Evolutionary conservation across 2,113 vertebrate genomes (phyloP), one percentile per base, ranked within the genome.

Genomic region (Rhodinocichla rosea): DNA sequence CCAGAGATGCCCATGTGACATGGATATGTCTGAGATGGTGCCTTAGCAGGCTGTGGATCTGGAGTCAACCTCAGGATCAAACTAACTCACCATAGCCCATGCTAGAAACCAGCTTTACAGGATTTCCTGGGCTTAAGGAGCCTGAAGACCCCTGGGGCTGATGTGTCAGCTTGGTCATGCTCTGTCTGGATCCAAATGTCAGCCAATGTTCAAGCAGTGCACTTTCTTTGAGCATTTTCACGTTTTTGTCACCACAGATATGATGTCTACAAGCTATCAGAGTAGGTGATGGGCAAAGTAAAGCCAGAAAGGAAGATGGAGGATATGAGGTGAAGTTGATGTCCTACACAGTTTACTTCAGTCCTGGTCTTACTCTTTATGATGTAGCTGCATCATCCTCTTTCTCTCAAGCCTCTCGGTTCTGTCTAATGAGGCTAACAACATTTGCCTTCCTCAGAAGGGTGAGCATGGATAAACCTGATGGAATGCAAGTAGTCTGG

Each of bases 121-220:
- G 26, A 21, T 53, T 87, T 87, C 5, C 56, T 67, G 47, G 33
- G 12, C 11, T 83, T 47, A 30, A n/a, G 39, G 15, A 93, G 21
- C 35, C 23, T 63, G 39, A 71, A 85, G 52, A 62, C 6, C 8
- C 10, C n/a, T 65, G n/a, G 26, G 26, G 17, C n/a, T 80, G 30
- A 6, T 83, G 15, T 47, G 8, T 76, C 40, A 88, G 24, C 11
- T 74, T 0, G 0, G 16, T 50, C 19, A 7, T 39, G 22, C 20
- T 56, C 35, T 45, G 3, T 65, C n/a, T 81, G 73, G 37, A 50
- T 81, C 22, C 59, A 62, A 32, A 74, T 15, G 15, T 39, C 50
- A 84, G 30, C 11, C 15, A 59, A 2, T 50, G 28, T 55, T 37
- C 20, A 71, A 78, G 10, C 26, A 68, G n/a, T 56, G 59, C 37